Base-by-base conservation (phyloP, 2,888 invertebrate genomes). In the Cryptocheilus praepositus region DNA sequence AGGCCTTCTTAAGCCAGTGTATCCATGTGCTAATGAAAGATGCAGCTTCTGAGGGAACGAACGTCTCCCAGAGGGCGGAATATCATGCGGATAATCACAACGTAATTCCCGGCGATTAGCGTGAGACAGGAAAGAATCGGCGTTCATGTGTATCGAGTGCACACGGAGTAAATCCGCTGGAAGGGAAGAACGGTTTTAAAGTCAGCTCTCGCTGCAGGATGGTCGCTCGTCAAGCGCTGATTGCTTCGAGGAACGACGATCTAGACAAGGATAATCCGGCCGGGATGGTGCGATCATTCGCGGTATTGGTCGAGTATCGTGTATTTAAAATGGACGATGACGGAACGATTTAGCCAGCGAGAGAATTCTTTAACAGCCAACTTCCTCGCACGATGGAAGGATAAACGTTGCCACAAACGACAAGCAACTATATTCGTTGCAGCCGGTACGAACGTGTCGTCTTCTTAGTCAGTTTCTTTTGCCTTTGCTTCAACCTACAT, bases 161-260 rank as follows among this genome's bases (percentile, higher is more conserved):
- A 13, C 8, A 8, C 16, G 25, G 5, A 36, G 36, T 36, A 11
- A 36, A 36, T 7, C 8, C 36, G 36, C 36, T 36, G 36, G 16
- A 15, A 49, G 49, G 49, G 19, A 49, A 19, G 49, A 49, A 49
- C 11, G 49, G n/a, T 8, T 19, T 3, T 1, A 19, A 18, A 15
- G 4, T 1, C n/a, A 49, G 49, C 49, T 49, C 3, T n/a, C 16
- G 49, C 16, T 8, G 13, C 1, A 36, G 36, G 1, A 36, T 11
- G 36, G 36, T 36, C 36, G 45, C 45, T 61, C 43, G 46, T 19
- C 59, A 58, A 52, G 45, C 7, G 13, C 43, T n/a, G 60, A 71
- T 70, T 73, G 67, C 51, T 16, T 18, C 59, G 53, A 46, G 51
- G 59, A 61, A 61, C n/a, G 52, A 43, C 16, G 36, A 16, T 36